A percentile compares a stretch with the other conserved stretches of the same genome.
Conservation (phyloP, 2,797 vertebrate genomes). For the Geotrypetes seraphini region DNA sequence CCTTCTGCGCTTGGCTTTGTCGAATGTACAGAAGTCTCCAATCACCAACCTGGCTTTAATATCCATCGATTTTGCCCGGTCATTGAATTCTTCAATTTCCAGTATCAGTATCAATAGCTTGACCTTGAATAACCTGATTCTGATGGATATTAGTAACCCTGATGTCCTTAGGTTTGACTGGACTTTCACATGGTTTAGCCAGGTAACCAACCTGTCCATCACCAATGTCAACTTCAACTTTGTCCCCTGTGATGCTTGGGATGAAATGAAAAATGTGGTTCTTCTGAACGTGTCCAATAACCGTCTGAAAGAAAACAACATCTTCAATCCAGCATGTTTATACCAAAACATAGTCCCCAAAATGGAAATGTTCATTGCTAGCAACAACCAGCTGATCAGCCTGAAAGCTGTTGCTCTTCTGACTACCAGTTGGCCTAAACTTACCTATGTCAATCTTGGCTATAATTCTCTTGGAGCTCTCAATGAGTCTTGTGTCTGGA, state of each 20-base stretch:
- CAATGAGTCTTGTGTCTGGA: constrained; percentile 50
- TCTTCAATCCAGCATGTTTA: constrained; percentile 61
- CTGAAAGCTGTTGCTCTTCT: constrained; percentile 46
- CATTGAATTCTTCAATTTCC: constrained; percentile 36
- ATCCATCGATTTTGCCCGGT: constrained; percentile 74
- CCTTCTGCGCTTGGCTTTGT: constrained; percentile 58
- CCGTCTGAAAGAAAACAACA: constrained; percentile 33
- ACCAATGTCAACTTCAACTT: constrained; percentile 66
- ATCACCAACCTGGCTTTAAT: constrained; percentile 51
- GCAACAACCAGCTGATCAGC: constrained; percentile 51
- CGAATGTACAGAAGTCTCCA: constrained; percentile 44
- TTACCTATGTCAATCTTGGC: constrained; percentile 56
- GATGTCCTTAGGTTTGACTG: constrained; percentile 74
- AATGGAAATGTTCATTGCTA: constrained; percentile 48
- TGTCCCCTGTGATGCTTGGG: constrained; percentile 69
- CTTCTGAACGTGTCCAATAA: constrained; percentile 57
- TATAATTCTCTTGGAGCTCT: constrained; percentile 50
- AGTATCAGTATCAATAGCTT: constrained; percentile 43
- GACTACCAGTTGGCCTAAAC: constrained; percentile 41
- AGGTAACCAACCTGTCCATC: constrained; percentile 50
- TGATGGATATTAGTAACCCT: constrained; percentile 77
- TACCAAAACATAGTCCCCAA: constrained; percentile 40
- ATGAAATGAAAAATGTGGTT: constrained; percentile 49
- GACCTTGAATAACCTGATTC: constrained; percentile 45
- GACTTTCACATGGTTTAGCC: constrained; percentile 74